Evolutionary conservation across 2,888 invertebrate genomes (phyloP).

Genomic region (Xylota sylvarum): DNA sequence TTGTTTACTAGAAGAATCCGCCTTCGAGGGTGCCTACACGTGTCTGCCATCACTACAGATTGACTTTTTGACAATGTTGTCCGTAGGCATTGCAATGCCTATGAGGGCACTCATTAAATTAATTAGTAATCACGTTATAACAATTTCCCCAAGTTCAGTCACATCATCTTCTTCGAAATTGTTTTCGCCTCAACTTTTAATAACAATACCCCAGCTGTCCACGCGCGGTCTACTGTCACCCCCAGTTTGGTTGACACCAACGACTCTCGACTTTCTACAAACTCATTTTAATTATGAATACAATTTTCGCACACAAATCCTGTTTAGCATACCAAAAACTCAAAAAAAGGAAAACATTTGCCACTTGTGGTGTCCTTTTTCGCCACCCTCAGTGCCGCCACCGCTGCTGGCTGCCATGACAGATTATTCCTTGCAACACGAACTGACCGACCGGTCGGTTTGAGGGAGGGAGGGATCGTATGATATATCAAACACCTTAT

Average conservation of each 20-base stretch:
- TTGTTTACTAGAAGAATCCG: neutral
- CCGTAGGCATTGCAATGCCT: conserved; percentile 5
- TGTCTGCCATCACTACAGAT: conserved; percentile 4
- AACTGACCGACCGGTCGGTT: conserved; percentile 18
- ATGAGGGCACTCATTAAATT: conserved; percentile 29
- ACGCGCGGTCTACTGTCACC: conserved; percentile 1
- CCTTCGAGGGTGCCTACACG: neutral
- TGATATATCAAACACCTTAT: conserved; percentile 62
- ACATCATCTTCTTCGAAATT: conserved; percentile 10
- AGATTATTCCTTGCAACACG: conserved; percentile 20
- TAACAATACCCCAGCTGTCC: conserved; percentile 4
- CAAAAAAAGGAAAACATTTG: conserved; percentile 35
- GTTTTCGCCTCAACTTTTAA: conserved; percentile 30
- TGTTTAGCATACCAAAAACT: conserved; percentile 43
- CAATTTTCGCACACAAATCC: conserved; percentile 57
- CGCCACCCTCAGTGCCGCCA: neutral
- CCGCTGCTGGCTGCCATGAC: neutral
- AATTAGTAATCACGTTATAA: conserved; percentile 49
- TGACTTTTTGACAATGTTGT: conserved; percentile 2
- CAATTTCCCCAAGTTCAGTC: conserved; percentile 13
- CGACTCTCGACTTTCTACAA: conserved; percentile 13
- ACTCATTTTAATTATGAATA: conserved; percentile 67
- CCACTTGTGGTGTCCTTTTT: conserved; percentile 42
- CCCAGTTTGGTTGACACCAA: neutral
- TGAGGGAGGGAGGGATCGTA: neutral